Percentiles rank a stretch among this genome's conserved stretches.
These are phyloP conservation scores for Hippocampus barbouri DNA, from an alignment of 2,113 vertebrate species.

Conservation along the genomic window DNA sequence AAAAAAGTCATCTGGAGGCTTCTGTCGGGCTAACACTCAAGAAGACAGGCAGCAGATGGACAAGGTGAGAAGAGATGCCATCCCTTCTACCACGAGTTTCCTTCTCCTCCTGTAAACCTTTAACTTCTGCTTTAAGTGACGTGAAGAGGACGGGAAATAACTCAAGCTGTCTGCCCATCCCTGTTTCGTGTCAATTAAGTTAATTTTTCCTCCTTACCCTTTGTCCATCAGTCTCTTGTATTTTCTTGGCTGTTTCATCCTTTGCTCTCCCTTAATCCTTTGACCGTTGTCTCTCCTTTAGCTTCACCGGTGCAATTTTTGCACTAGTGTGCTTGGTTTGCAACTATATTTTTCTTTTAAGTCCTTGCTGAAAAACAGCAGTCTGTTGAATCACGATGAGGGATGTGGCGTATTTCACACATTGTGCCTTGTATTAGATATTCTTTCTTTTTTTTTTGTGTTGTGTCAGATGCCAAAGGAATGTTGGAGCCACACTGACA, in stretches of 20 bases:
- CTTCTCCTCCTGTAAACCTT: constrained; percentile 24
- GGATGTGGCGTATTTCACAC: too few species aligned
- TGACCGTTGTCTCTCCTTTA: constrained; percentile 7
- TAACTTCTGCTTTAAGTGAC: constrained; percentile 59
- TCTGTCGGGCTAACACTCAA: constrained; percentile 9
- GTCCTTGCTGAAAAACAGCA: too few species aligned
- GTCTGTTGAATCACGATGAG: too few species aligned
- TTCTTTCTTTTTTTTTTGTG: too few species aligned
- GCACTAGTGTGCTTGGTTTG: too few species aligned
- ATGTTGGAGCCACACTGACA: too few species aligned
- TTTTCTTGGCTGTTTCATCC: constrained; percentile 14
- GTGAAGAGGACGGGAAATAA: constrained; percentile 1
- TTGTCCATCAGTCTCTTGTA: constrained; percentile 41
- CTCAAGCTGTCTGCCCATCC: constrained; percentile 35
- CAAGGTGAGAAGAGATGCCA: constrained; percentile 38
- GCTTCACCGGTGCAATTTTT: neutral
- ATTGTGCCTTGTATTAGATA: too few species aligned
- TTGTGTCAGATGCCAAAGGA: too few species aligned
- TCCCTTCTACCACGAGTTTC: constrained; percentile 32
- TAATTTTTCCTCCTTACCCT: constrained; percentile 29
- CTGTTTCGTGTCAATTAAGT: constrained; percentile 51
- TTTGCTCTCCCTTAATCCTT: constrained; percentile 3
- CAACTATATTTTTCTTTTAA: too few species aligned
- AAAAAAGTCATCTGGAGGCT: constrained; percentile 21
- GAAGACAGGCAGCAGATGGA: constrained; percentile 41